phyloP scores from a whole-genome alignment of 1,140 invertebrate species.

The Drosophila quadrilineata region DNA sequence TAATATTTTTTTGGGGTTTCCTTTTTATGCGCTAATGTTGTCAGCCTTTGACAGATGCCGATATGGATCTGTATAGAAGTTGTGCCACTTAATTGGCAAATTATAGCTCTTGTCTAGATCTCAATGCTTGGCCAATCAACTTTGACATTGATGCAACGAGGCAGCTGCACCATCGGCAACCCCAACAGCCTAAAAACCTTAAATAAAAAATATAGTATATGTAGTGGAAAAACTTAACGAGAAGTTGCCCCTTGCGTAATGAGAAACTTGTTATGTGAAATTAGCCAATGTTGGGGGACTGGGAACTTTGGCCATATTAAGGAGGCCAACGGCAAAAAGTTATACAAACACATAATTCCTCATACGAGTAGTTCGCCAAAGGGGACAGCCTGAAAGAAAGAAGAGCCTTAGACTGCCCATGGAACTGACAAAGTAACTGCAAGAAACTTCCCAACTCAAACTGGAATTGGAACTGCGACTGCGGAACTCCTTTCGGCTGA shows the following conservation, averaged over 20 bases:
- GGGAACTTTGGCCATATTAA: constrained; percentile 34
- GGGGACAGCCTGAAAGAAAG: no score
- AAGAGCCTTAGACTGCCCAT: no score
- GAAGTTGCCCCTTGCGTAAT: constrained; percentile 41
- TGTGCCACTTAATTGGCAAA: constrained; percentile 70
- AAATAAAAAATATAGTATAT: constrained; percentile 5
- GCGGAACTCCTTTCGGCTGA: not conserved
- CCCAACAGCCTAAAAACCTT: not conserved
- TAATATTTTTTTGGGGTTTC: constrained; percentile 1
- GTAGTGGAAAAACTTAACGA: not conserved
- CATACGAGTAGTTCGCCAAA: constrained; percentile 14
- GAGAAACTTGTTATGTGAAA: constrained; percentile 75
- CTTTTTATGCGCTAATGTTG: constrained; percentile 63
- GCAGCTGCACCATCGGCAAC: constrained; percentile 51
- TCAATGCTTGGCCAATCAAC: constrained; percentile 51
- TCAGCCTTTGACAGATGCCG: constrained; percentile 38
- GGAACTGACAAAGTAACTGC: no score
- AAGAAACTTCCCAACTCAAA: not conserved
- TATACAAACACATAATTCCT: constrained; percentile 65
- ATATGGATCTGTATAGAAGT: constrained; percentile 34
- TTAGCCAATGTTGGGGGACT: constrained; percentile 43
- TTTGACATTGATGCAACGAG: constrained; percentile 69
- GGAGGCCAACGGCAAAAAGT: constrained; percentile 42
- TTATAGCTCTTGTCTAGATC: constrained; percentile 76
- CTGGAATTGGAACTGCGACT: not conserved